A percentile compares a stretch with the other conserved stretches of the same genome.
These are phyloP conservation scores for Eumerus sabulonum DNA, from an alignment of 2,888 invertebrate species.

Conservation along the genomic window DNA sequence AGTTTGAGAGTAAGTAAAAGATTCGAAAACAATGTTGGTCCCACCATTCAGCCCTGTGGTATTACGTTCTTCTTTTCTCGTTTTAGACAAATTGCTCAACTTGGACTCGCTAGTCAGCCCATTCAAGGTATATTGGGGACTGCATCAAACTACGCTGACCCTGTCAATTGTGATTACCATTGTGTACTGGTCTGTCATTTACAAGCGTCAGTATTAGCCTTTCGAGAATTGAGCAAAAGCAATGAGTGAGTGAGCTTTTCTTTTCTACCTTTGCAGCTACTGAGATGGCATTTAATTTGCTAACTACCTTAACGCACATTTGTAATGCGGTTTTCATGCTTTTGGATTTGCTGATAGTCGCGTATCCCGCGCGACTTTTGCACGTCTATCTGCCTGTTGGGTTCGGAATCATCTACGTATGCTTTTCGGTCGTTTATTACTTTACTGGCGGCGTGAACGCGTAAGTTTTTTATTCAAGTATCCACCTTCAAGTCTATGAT, in stretches of 20 bases:
- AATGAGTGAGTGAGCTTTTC: too few relatives aligned
- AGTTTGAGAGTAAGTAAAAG: conserved; percentile 75
- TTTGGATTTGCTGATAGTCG: conserved; percentile 85
- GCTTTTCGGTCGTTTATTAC: conserved; percentile 83
- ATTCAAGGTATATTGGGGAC: conserved; percentile 84
- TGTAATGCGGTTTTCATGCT: conserved; percentile 88
- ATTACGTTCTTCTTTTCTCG: too few relatives aligned
- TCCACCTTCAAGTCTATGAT: neutral
- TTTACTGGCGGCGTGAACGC: conserved; percentile 82
- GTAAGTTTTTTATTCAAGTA: conserved; percentile 71
- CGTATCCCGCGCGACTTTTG: conserved; percentile 85
- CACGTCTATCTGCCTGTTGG: conserved; percentile 83
- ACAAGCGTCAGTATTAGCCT: conserved; percentile 41
- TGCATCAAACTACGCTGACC: conserved; percentile 84
- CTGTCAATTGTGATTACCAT: conserved; percentile 85
- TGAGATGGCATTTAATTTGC: conserved; percentile 81
- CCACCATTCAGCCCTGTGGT: neutral
- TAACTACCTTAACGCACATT: conserved; percentile 87
- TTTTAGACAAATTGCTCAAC: conserved; percentile 76
- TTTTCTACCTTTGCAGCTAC: conserved; percentile 76
- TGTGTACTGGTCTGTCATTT: conserved; percentile 84
- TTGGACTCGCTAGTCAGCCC: conserved; percentile 75
- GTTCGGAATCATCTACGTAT: conserved; percentile 81
- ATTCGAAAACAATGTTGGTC: conserved; percentile 1
- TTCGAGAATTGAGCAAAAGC: too few relatives aligned